These are phyloP conservation scores for Allacma fusca DNA, from an alignment of 2,888 invertebrate genomes.

Conservation along the genomic window DNA sequence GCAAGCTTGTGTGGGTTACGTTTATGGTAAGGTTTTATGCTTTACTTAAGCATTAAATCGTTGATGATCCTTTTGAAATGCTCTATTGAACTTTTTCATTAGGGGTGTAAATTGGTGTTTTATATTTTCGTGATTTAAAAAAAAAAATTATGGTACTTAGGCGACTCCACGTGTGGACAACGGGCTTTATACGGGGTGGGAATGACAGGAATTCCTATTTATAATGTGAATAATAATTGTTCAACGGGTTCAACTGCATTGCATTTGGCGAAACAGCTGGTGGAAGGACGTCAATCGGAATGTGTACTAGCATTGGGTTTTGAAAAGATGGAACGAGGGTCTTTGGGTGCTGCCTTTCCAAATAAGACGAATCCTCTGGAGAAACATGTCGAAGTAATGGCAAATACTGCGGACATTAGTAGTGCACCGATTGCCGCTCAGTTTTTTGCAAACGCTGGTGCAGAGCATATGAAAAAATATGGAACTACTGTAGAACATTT, in stretches of 20 bases:
- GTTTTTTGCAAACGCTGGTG: slow-evolving; percentile 94
- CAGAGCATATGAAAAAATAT: slow-evolving; percentile 95
- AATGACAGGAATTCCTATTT: slow-evolving; percentile 95
- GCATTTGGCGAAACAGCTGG: slow-evolving; percentile 86
- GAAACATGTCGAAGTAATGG: slow-evolving; percentile 85
- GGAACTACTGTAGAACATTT: slow-evolving; percentile 92
- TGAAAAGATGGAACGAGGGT: slow-evolving; percentile 97
- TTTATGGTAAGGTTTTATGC: slow-evolving; percentile 73
- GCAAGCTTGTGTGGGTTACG: slow-evolving; percentile 92
- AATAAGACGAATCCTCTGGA: slow-evolving; percentile 92
- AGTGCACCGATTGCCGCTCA: slow-evolving; percentile 90
- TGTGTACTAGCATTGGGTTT: slow-evolving; percentile 94
- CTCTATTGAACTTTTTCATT: not conserved
- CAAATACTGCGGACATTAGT: slow-evolving; percentile 80
- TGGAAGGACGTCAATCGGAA: slow-evolving; percentile 87
- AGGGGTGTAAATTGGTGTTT: too few species aligned
- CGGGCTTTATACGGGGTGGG: slow-evolving; percentile 92
- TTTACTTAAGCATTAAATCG: not conserved
- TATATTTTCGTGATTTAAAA: too few species aligned
- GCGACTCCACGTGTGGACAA: slow-evolving; percentile 96
- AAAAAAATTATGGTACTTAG: too few species aligned
- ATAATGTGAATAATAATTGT: slow-evolving; percentile 99
- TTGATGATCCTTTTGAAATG: not conserved
- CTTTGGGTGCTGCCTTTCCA: slow-evolving; percentile 73
- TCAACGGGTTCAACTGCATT: slow-evolving; percentile 95